Conservation (phyloP, 2,888 invertebrate genomes). For the Chymomyza procnemis region DNA sequence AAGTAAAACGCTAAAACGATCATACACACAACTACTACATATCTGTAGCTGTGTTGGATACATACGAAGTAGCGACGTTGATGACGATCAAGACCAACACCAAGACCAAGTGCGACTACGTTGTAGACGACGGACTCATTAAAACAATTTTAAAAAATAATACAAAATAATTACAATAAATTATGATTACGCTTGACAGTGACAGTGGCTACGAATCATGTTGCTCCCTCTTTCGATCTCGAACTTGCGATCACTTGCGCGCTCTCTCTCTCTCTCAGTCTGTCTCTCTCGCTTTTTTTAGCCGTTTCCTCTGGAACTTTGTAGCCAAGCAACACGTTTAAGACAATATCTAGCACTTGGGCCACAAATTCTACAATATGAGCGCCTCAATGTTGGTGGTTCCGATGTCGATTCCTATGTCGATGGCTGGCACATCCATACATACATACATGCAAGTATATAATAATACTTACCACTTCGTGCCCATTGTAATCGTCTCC, state of each 20-base stretch:
- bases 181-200: constrained; percentile 75
- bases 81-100: constrained; percentile 7
- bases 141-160: constrained; percentile 74
- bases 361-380: no score
- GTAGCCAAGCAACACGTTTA: constrained; percentile 5
- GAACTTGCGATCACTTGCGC: no score
- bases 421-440: no score
- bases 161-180: constrained; percentile 75
- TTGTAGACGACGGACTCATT: constrained; percentile 61
- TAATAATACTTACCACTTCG: neutral
- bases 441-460: no score
- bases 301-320: no score
- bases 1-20: constrained; percentile 58
- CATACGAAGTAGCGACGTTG: constrained; percentile 31
- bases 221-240: neutral
- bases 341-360: neutral
- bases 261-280: neutral
- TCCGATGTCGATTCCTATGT: constrained; percentile 9
- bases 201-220: constrained; percentile 62
- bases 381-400: constrained; percentile 10
- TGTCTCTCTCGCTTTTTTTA: constrained; percentile 3
- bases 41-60: no score
- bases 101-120: constrained; percentile 31
- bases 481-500: neutral
- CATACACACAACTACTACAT: constrained; percentile 19